phyloP scores from a whole-genome alignment of 2,797 vertebrate species.

The Gymnoscopelus microlampas region DNA sequence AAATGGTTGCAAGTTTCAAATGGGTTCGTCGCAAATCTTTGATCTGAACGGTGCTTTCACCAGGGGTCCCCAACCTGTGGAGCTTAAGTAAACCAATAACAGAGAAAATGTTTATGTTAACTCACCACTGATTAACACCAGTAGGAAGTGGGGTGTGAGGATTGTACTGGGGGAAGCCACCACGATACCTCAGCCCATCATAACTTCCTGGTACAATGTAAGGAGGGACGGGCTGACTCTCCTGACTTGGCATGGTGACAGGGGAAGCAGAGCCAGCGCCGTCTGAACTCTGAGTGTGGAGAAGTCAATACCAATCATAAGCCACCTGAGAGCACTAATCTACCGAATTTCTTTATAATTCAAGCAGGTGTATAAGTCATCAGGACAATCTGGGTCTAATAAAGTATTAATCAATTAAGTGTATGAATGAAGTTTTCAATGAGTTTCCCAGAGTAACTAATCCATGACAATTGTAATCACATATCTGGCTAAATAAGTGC shows the following conservation, averaged over 20 bases:
- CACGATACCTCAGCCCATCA: constrained; percentile 87
- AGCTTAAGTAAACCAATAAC: too few species aligned
- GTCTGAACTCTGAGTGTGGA: constrained; percentile 81
- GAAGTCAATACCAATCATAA: constrained; percentile 11
- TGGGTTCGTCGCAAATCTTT: too few species aligned
- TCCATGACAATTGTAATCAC: too few species aligned
- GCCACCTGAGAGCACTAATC: not conserved
- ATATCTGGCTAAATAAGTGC: too few species aligned
- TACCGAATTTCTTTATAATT: not conserved
- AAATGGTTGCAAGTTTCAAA: too few species aligned
- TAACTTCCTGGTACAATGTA: constrained; percentile 61
- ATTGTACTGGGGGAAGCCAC: constrained; percentile 73
- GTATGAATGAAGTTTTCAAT: too few species aligned
- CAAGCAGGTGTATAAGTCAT: too few species aligned
- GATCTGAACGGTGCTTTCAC: too few species aligned
- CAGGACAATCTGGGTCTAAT: too few species aligned
- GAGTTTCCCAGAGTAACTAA: too few species aligned
- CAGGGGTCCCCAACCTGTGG: too few species aligned
- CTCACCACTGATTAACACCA: constrained; percentile 87
- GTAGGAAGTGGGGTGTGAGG: constrained; percentile 65
- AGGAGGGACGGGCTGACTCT: constrained; percentile 68
- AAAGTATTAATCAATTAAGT: too few species aligned
- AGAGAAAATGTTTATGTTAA: constrained; percentile 2
- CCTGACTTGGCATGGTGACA: constrained; percentile 74
- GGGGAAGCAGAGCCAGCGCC: constrained; percentile 54